Conservation (phyloP, 2,888 invertebrate genomes). For the Pasiphila rectangulata region DNA sequence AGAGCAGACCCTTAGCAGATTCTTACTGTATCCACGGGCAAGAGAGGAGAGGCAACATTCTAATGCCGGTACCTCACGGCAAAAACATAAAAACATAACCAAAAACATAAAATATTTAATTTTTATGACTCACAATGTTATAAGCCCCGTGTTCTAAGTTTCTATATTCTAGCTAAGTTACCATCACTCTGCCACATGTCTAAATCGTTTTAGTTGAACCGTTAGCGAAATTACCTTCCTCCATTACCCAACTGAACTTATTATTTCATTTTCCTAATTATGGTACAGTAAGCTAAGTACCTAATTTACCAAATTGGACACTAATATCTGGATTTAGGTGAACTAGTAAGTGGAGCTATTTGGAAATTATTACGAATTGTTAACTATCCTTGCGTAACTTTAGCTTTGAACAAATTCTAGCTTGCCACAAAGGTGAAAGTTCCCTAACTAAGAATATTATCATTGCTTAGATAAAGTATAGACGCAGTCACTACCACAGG, state of each 20-base stretch:
- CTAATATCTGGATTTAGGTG: slow-evolving; percentile 17
- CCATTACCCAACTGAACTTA: slow-evolving; percentile 40
- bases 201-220: slow-evolving; percentile 30
- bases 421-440: not conserved
- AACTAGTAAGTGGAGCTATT: slow-evolving; percentile 1
- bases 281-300: slow-evolving; percentile 28
- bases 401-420: not conserved
- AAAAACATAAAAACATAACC: too few relatives aligned
- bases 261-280: slow-evolving; percentile 36
- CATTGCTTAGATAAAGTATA: not conserved
- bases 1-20: too few relatives aligned
- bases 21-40: too few relatives aligned
- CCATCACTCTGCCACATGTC: not conserved
- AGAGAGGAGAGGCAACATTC: too few relatives aligned
- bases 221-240: slow-evolving; percentile 44
- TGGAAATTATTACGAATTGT: slow-evolving; percentile 2
- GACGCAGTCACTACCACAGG: too few relatives aligned
- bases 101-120: too few relatives aligned
- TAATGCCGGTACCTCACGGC: too few relatives aligned
- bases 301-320: slow-evolving; percentile 29
- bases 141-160: not conserved
- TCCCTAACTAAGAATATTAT: not conserved
- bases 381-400: not conserved
- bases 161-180: not conserved
- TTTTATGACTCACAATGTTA: too few relatives aligned